Conservation (phyloP, 37 sponge, comb jelly and placozoan genomes). For the Haliclona indistincta region DNA sequence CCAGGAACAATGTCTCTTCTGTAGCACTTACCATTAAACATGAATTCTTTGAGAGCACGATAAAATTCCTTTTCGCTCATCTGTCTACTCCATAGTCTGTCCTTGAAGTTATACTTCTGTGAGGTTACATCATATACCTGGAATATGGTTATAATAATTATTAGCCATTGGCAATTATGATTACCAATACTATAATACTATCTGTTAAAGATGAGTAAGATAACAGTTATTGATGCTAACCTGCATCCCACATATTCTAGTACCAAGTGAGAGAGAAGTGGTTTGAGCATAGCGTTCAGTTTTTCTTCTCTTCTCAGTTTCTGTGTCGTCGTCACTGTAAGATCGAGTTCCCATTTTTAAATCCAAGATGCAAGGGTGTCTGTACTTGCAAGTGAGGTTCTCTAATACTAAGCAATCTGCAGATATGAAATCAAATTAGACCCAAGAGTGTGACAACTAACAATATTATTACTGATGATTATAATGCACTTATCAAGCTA, state of each 20-base stretch:
- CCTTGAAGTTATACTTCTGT: conserved; percentile 36
- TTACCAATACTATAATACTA: too few species aligned
- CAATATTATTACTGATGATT: too few species aligned
- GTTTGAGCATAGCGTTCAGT: conserved; percentile 43
- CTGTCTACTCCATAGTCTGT: conserved; percentile 55
- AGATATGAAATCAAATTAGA: too few species aligned
- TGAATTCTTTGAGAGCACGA: conserved; percentile 28
- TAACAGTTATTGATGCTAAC: conserved; percentile 20
- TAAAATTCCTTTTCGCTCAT: conserved; percentile 28
- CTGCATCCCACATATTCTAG: conserved; percentile 81
- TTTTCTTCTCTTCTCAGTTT: conserved; percentile 44
- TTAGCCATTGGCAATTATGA: too few species aligned
- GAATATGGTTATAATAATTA: too few species aligned
- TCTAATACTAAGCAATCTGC: conserved; percentile 84
- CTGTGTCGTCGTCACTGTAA: conserved; percentile 62
- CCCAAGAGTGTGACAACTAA: too few species aligned
- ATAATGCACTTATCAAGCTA: too few species aligned
- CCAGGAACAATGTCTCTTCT: conserved; percentile 35
- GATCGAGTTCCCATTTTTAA: conserved; percentile 77
- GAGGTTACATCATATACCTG: conserved; percentile 43
- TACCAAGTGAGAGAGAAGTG: conserved; percentile 63
- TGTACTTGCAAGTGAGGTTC: conserved; percentile 53
- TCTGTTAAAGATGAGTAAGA: too few species aligned
- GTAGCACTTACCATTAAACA: conserved; percentile 33
- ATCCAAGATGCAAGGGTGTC: conserved; percentile 66